These are phyloP conservation scores for Podilymbus podiceps DNA, from an alignment of 2,113 vertebrate genomes.

Conservation along the genomic window DNA sequence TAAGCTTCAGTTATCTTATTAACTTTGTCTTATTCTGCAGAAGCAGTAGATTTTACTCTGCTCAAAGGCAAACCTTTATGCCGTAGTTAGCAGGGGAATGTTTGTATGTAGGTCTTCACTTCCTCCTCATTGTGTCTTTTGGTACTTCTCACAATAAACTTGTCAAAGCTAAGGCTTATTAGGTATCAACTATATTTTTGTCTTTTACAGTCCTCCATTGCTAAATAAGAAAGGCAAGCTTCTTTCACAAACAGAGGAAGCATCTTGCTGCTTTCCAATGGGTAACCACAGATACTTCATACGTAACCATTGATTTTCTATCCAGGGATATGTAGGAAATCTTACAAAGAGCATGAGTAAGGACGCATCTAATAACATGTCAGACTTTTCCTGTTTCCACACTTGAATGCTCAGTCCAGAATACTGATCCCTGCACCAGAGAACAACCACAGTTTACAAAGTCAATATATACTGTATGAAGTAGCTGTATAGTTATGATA, in stretches of 20 bases:
- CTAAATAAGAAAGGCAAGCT: constrained; percentile 24
- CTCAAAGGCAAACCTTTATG: constrained; percentile 11
- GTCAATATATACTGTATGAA: constrained; percentile 67
- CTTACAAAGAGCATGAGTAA: constrained; percentile 63
- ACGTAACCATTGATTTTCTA: constrained; percentile 66
- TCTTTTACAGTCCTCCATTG: neutral
- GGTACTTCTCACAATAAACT: neutral
- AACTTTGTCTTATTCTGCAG: neutral
- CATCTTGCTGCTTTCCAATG: constrained; percentile 19
- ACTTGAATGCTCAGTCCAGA: constrained; percentile 33
- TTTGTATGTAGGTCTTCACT: neutral
- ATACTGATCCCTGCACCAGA: constrained; percentile 43
- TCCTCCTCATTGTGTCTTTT: neutral
- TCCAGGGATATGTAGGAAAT: constrained; percentile 52
- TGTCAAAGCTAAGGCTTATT: neutral
- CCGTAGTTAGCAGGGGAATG: neutral
- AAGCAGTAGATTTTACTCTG: neutral
- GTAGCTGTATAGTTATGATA: constrained; percentile 63
- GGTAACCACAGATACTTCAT: constrained; percentile 43
- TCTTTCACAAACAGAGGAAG: neutral
- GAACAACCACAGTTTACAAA: constrained; percentile 52
- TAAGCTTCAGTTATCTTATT: neutral
- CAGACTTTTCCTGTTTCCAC: constrained; percentile 53
- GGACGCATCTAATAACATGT: constrained; percentile 38
- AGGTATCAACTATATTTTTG: neutral